A percentile compares a stretch with the other conserved stretches of the same genome.
These are phyloP conservation scores for Pyrrhura leucotis DNA, from an alignment of 2,797 vertebrate genomes.

Conservation along the genomic window DNA sequence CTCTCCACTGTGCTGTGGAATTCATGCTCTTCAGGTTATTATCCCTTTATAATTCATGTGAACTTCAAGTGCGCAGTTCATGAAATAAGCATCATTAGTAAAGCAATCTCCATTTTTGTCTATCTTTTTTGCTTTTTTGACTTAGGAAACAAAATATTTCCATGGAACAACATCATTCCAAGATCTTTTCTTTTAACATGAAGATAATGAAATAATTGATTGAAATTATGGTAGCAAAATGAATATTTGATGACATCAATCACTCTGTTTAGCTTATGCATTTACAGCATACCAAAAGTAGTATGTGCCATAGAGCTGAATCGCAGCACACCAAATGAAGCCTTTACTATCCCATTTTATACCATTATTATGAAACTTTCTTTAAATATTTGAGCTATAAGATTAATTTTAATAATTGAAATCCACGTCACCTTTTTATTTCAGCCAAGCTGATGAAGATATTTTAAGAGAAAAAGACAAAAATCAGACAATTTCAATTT, in stretches of 20 bases:
- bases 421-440: background rate
- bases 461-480: background rate
- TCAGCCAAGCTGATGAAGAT: background rate
- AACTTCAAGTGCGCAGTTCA: background rate
- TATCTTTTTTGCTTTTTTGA: background rate
- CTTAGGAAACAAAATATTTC: background rate
- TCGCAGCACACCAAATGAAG: background rate
- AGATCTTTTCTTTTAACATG: background rate
- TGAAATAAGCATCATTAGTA: background rate
- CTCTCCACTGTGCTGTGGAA: background rate
- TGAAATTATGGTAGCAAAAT: background rate
- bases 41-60: background rate
- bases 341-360: background rate
- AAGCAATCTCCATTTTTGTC: background rate
- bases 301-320: background rate
- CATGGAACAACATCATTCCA: background rate
- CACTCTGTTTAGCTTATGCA: background rate
- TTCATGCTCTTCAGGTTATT: background rate
- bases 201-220: conserved; percentile 36
- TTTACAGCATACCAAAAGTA: background rate
- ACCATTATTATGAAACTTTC: background rate
- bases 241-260: background rate
- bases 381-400: background rate
- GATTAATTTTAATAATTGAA: background rate
- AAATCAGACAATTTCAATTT: background rate